Evolutionary conservation across 2,113 vertebrate species (phyloP).

Genomic region (Eurystomus gularis): DNA sequence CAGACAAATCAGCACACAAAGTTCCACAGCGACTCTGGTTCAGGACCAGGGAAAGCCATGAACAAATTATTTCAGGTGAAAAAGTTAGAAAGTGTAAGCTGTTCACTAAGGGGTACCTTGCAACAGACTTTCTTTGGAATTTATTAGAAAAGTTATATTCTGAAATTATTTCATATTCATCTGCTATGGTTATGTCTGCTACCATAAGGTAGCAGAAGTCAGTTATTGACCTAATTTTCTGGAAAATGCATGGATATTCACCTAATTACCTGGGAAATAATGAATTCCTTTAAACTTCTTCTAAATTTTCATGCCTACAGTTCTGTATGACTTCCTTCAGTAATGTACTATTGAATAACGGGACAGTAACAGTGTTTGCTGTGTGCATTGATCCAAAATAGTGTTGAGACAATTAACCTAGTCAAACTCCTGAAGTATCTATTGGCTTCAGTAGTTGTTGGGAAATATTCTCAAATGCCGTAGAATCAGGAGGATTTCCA

Average conservation of each 20-base stretch:
- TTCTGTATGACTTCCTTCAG: background rate
- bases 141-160: background rate
- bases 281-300: background rate
- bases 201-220: rapidly evolving
- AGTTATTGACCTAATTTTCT: background rate
- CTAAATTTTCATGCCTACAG: background rate
- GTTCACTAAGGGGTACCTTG: background rate
- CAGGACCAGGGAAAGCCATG: background rate
- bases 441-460: background rate
- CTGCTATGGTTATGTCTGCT: background rate
- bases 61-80: background rate
- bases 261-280: background rate
- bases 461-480: background rate
- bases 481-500: background rate
- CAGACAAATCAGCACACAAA: background rate
- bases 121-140: background rate
- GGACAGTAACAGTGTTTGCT: background rate
- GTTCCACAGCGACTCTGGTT: background rate
- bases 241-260: background rate
- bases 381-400: background rate
- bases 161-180: background rate
- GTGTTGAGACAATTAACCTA: background rate
- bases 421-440: background rate
- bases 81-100: background rate
- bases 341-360: background rate